These are phyloP conservation scores for Microcebus murinus DNA, from an alignment of 2,113 vertebrate species.

Conservation along the genomic window DNA sequence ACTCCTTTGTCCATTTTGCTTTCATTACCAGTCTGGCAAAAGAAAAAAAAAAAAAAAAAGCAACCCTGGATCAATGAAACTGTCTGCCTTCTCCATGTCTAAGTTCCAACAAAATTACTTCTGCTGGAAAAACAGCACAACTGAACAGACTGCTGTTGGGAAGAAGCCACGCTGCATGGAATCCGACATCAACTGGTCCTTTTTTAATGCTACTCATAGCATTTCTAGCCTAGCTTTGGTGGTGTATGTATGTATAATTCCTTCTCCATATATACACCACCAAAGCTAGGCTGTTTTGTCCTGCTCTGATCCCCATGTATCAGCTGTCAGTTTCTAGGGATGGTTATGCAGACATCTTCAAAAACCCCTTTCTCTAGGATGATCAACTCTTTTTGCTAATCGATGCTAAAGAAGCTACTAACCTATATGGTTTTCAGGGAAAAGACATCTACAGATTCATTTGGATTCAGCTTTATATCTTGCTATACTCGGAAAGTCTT, in stretches of 20 bases:
- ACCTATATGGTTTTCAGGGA: not conserved
- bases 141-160: not conserved
- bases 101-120: not conserved
- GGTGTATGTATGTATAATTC: not conserved
- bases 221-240: not conserved
- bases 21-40: not conserved
- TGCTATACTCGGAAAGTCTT: not conserved
- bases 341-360: not conserved
- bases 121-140: not conserved
- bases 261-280: not conserved
- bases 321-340: not conserved
- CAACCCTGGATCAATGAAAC: not conserved
- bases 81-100: not conserved
- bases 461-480: not conserved
- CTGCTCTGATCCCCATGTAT: not conserved
- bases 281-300: not conserved
- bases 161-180: not conserved
- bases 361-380: not conserved
- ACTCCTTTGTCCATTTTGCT: not conserved
- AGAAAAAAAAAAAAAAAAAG: not conserved
- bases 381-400: not conserved
- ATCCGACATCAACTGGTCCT: not conserved
- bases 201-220: rapidly evolving
- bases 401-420: not conserved
- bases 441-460: not conserved